These are phyloP conservation scores for Chrysina gloriosa DNA, from an alignment of 2,888 invertebrate genomes.

Conservation along the genomic window DNA sequence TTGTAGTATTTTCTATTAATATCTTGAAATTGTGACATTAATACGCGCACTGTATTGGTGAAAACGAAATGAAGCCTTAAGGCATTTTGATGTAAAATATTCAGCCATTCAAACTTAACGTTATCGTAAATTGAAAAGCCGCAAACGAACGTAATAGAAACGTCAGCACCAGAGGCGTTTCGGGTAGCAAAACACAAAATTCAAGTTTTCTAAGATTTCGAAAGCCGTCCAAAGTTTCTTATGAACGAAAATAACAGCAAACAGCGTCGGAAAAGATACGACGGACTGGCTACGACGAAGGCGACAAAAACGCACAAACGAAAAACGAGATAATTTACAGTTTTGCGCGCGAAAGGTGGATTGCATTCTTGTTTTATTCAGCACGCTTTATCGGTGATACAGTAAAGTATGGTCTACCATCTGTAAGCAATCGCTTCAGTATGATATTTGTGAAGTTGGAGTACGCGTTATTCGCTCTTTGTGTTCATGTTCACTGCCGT, in stretches of 20 bases:
- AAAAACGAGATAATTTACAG: slow-evolving; percentile 23
- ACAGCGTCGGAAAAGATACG: slow-evolving; percentile 5
- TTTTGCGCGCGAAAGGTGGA: slow-evolving; percentile 29
- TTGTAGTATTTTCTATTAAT: too few species aligned
- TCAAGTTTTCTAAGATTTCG: slow-evolving; percentile 24
- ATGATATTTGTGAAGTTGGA: neutral
- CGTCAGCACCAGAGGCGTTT: slow-evolving; percentile 26
- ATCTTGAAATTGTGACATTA: too few species aligned
- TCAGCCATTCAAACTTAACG: slow-evolving; percentile 28
- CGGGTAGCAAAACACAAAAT: slow-evolving; percentile 23
- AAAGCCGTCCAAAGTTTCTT: slow-evolving; percentile 19
- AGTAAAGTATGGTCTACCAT: neutral
- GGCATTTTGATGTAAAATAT: slow-evolving; percentile 18
- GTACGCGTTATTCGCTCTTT: neutral
- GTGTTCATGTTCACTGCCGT: too few species aligned
- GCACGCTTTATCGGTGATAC: slow-evolving; percentile 24
- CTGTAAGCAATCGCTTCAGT: neutral
- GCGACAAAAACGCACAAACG: slow-evolving; percentile 20
- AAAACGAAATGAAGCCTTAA: slow-evolving; percentile 4
- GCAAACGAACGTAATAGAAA: slow-evolving; percentile 29
- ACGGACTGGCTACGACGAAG: slow-evolving; percentile 1
- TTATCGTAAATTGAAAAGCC: slow-evolving; percentile 28
- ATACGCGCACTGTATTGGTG: too few species aligned
- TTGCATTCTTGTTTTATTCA: slow-evolving; percentile 32
- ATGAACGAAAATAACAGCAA: slow-evolving; percentile 25